phyloP scores from a whole-genome alignment of 2,888 invertebrate genomes.

The Drepanosiphum platanoidis region DNA sequence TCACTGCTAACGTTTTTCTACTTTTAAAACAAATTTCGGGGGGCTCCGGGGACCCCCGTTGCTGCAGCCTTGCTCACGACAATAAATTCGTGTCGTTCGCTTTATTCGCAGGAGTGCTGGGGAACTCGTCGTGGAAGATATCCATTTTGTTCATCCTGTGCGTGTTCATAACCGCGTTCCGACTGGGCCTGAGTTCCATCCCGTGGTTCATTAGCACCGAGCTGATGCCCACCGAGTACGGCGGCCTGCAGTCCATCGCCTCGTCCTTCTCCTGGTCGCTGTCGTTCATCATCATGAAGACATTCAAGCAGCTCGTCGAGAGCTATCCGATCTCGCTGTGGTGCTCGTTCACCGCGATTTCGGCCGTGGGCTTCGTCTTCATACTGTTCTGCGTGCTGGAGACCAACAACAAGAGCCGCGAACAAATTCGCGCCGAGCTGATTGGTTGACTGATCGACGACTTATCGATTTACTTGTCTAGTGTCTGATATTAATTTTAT shows the following conservation, averaged over 20 bases:
- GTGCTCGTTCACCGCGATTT: slow-evolving; percentile 62
- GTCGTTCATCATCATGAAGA: slow-evolving; percentile 67
- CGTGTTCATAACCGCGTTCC: slow-evolving; percentile 67
- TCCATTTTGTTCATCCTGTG: slow-evolving; percentile 65
- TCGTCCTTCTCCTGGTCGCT: slow-evolving; percentile 67
- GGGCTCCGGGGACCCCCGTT: too few relatives aligned
- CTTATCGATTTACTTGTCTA: too few relatives aligned
- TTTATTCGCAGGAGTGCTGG: neutral
- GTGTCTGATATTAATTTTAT: too few relatives aligned
- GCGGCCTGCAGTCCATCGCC: slow-evolving; percentile 65
- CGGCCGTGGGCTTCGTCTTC: slow-evolving; percentile 63
- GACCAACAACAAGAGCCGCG: slow-evolving; percentile 64
- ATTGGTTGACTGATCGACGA: too few relatives aligned
- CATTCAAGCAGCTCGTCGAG: slow-evolving; percentile 73
- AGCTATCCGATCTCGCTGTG: slow-evolving; percentile 62
- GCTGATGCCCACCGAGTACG: slow-evolving; percentile 64
- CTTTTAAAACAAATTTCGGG: too few relatives aligned
- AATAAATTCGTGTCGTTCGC: neutral
- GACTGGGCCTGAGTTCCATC: slow-evolving; percentile 68
- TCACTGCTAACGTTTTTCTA: too few relatives aligned
- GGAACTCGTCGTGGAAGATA: neutral
- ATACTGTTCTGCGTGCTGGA: slow-evolving; percentile 64
- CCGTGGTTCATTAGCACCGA: slow-evolving; percentile 69
- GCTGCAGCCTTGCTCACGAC: too few relatives aligned
- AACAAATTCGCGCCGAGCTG: slow-evolving; percentile 63